Evolutionary conservation across 2,113 vertebrate genomes (phyloP).

Genomic region (Onychorhynchus coronatus): DNA sequence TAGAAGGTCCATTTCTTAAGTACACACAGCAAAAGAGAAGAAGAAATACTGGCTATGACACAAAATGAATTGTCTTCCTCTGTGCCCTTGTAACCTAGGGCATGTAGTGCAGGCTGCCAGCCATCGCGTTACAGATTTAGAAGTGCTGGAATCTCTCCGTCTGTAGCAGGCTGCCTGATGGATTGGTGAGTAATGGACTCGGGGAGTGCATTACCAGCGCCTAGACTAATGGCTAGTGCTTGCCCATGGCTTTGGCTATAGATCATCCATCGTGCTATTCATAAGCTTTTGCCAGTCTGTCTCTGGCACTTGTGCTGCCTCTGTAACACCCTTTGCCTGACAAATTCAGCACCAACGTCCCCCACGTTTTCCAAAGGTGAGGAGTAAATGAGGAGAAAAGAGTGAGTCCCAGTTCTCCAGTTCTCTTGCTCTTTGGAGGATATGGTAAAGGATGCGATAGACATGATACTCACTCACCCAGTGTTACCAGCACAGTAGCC

Average conservation of each 20-base stretch:
- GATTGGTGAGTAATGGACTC: constrained; percentile 98
- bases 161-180: constrained; percentile 89
- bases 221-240: constrained; percentile 93
- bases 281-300: constrained; percentile 81
- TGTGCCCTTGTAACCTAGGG: constrained; percentile 89
- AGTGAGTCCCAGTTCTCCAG: neutral
- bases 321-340: constrained; percentile 27
- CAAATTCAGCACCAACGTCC: neutral
- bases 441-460: neutral
- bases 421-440: neutral
- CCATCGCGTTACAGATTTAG: constrained; percentile 89
- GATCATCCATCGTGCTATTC: constrained; percentile 89
- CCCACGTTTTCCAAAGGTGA: neutral
- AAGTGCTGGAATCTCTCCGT: constrained; percentile 90
- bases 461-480: neutral
- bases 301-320: constrained; percentile 66
- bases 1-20: constrained; percentile 74
- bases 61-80: constrained; percentile 75
- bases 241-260: constrained; percentile 87
- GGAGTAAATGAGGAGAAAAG: neutral
- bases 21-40: constrained; percentile 75
- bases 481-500: neutral
- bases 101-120: constrained; percentile 91
- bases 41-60: constrained; percentile 78
- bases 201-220: constrained; percentile 87